These are phyloP conservation scores for Catharus minimus DNA, from an alignment of 2,113 vertebrate species.

Conservation along the genomic window DNA sequence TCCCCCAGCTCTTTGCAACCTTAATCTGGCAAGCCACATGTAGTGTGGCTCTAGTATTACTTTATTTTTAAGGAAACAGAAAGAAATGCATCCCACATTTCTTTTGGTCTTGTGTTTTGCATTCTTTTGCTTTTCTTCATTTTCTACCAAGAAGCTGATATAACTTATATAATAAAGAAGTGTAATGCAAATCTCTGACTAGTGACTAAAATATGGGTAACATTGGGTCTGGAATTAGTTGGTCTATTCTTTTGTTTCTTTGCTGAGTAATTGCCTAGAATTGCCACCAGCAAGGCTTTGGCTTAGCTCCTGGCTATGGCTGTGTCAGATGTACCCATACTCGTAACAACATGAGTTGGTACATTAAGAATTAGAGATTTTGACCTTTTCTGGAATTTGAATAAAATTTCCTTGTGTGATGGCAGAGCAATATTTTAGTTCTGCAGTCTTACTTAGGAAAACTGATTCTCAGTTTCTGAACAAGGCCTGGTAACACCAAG, in stretches of 20 bases:
- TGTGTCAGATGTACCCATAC: neutral
- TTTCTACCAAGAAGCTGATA: neutral
- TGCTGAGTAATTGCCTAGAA: neutral
- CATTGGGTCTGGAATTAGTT: neutral
- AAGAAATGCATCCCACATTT: neutral
- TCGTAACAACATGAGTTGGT: rapidly evolving
- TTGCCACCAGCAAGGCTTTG: neutral
- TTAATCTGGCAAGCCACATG: neutral
- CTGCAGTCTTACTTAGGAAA: neutral
- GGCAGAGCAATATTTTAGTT: neutral
- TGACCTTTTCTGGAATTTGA: neutral
- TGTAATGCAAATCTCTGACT: neutral
- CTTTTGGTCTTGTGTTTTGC: neutral
- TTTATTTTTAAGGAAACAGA: neutral
- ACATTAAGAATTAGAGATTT: neutral
- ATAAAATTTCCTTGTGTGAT: neutral
- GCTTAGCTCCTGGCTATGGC: neutral
- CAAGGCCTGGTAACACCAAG: neutral
- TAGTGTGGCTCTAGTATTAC: neutral
- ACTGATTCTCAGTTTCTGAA: neutral
- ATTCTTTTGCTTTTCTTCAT: neutral
- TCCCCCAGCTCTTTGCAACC: neutral
- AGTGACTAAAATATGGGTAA: neutral
- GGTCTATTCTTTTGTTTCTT: neutral
- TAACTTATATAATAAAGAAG: neutral